phyloP scores from a whole-genome alignment of 2,113 vertebrate genomes.

The Mobula birostris region DNA sequence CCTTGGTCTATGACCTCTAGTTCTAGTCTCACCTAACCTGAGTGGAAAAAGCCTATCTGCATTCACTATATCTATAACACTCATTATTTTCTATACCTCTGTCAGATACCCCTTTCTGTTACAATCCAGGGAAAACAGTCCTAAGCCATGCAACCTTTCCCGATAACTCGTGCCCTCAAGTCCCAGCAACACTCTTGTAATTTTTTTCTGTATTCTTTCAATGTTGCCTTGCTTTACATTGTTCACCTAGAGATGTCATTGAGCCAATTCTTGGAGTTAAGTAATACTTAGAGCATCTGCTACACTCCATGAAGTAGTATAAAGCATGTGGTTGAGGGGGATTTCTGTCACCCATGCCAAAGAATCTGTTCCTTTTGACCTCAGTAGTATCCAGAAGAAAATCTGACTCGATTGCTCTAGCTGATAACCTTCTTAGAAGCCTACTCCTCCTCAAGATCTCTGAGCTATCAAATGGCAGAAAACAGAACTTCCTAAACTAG shows the following conservation, averaged over 20 bases:
- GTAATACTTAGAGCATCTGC: not conserved
- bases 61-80: too few species aligned
- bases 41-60: too few species aligned
- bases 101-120: too few species aligned
- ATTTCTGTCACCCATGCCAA: not conserved
- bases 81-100: too few species aligned
- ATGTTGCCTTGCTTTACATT: not conserved
- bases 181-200: too few species aligned
- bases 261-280: not conserved
- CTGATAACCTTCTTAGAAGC: not conserved
- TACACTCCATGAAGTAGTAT: not conserved
- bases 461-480: not conserved
- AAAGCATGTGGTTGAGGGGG: not conserved
- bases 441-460: not conserved
- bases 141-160: too few species aligned
- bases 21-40: too few species aligned
- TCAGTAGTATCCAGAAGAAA: not conserved
- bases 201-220: not conserved
- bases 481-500: not conserved
- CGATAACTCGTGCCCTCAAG: too few species aligned
- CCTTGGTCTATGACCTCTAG: too few species aligned
- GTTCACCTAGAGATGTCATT: not conserved
- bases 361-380: not conserved
- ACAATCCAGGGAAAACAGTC: too few species aligned
- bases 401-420: not conserved